Evolutionary conservation across 2,888 invertebrate species (phyloP), one percentile per base, ranked within the genome.

Genomic region (Polydrusus cervinus): DNA sequence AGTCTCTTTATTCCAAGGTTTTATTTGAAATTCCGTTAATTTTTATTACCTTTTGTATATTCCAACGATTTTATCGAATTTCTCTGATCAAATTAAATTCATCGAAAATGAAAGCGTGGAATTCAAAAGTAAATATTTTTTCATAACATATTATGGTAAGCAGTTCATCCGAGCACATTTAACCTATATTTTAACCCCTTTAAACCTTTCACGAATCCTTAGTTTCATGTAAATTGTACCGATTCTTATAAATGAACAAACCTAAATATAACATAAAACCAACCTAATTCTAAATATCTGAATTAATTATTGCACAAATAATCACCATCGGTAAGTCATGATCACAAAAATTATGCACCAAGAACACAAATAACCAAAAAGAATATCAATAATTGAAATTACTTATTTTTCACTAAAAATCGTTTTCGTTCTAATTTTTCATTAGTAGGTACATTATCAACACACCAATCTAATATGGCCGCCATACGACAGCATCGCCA

Each of bases 401-500:
- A 53, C 25, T 30, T 53, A 30, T 53, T 30, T 10, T n/a, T 5
- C 53, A 53, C 30, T 11, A 51, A 11, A 11, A 51, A 53, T 53
- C n/a, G 30, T 53, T 30, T 13, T 43, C 6, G 6, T 43, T 40
- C 9, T 40, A 3, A 40, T 11, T 11, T 40, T 9, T 40, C 40
- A 6, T 1, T 40, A 11, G 10, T 11, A 40, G 34, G 10, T 10
- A 43, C n/a, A 43, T 43, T 43, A 43, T 49, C 9, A 1, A 9
- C n/a, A 66, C 57, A 49, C 11, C 18, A 11, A 65, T 68, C 89
- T 89, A 94, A 89, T 94, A 94, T 80, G 94, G 94, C 87, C 94
- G 89, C 94, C 94, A 94, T 67, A 94, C 94, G 3, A 87, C 87
- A 55, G 93, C 92, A 84, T 93, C 91, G 77, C 90, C 90, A 75